Base-by-base conservation (phyloP, 2,113 vertebrate species). In the Oreochromis niloticus region DNA sequence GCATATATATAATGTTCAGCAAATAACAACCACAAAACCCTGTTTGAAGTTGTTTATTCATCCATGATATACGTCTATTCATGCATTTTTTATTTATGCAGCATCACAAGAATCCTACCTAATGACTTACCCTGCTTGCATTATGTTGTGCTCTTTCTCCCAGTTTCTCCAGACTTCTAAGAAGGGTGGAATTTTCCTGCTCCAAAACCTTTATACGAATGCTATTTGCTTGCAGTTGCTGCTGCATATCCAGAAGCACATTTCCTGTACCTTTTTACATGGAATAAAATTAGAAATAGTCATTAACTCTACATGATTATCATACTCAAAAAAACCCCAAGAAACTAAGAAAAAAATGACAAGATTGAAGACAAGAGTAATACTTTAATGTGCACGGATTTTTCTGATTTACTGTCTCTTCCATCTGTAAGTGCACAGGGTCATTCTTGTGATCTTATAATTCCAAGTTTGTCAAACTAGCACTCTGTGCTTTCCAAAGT, bases 221-320 rank as follows among this genome's bases (percentile, higher is more conserved):
- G 81, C 30, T 85, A 78, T 99, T 99, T 81, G 97, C 97, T 86
- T 96, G 95, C 4, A 98, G 32, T 92, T 99, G 99, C 73, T 95
- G 96, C 94, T 98, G 97, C 98, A 99, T 99, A 89, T 99, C 98
- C 30, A 97, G 90, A 0, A 94, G 82, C 50, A 98, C 55, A 19
- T 96, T 94, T 30, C 98, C 97, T 0, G 96, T 97, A 95, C 95
- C 99, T 99, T 91, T 8, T 43, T 36, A 63, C 5, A 86, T 55
- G 80, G 2, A 48, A 83, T 39, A 83, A 48, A 13, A 85, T 78
- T 13, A 24, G 3, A 19, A 88, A 66, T 19, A 14, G 32, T 1
- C 24, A 30, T 78, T 78, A 52, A 14, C 55, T 57, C 12, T 14
- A 27, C 12, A 57, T 57, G 12, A 14, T 13, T 27, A 57, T 12